Conservation (phyloP, 2,797 vertebrate species). For the Xenentodon cancila region DNA sequence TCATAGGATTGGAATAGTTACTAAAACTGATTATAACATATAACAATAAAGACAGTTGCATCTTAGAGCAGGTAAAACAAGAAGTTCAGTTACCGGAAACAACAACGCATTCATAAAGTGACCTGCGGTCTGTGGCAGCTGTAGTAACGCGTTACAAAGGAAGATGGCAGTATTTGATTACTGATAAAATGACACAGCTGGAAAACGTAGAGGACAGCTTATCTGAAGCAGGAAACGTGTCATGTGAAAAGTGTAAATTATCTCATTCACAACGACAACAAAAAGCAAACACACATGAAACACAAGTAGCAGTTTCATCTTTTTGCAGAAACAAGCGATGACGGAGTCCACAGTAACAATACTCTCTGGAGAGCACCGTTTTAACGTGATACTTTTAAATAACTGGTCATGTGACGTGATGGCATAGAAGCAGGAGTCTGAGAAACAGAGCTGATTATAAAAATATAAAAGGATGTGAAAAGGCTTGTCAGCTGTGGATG, state of each 20-base stretch:
- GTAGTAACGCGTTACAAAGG: conserved; percentile 54
- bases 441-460: too few species aligned
- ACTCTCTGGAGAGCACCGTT: too few species aligned
- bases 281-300: conserved; percentile 16
- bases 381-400: too few species aligned
- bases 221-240: conserved; percentile 45
- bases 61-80: too few species aligned
- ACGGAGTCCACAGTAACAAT: conserved; percentile 10
- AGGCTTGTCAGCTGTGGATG: not conserved
- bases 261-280: conserved; percentile 32
- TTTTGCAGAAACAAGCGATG: conserved; percentile 15
- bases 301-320: conserved; percentile 6
- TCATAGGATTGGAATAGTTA: too few species aligned
- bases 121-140: conserved; percentile 1
- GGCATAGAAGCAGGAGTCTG: too few species aligned
- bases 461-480: too few species aligned
- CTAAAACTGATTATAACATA: too few species aligned
- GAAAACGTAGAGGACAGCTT: conserved; percentile 28
- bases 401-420: too few species aligned
- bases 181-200: conserved; percentile 32
- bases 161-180: conserved; percentile 75
- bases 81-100: too few species aligned
- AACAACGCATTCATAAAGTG: too few species aligned
- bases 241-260: conserved; percentile 52
- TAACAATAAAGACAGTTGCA: too few species aligned